Evolutionary conservation across 2,113 vertebrate species (phyloP).

Genomic region (Barnardius zonarius): DNA sequence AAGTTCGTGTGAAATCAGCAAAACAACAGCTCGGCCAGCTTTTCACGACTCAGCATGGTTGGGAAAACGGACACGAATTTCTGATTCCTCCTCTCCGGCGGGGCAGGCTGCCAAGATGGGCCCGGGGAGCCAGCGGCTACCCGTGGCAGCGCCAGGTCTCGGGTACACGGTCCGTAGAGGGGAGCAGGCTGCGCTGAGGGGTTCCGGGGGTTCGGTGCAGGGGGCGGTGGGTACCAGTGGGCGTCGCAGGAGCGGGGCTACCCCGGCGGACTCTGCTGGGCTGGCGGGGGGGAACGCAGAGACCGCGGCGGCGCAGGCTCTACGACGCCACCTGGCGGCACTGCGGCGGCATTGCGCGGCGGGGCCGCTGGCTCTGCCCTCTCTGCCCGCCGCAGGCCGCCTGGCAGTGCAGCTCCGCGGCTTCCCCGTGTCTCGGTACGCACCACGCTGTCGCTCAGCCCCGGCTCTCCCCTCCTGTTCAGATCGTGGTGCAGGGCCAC

Average conservation of each 20-base stretch:
- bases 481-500: neutral
- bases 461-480: neutral
- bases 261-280: too few relatives aligned
- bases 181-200: too few relatives aligned
- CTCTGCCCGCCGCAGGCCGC: accelerated
- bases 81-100: neutral
- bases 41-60: neutral
- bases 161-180: accelerated
- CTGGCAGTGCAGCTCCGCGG: neutral
- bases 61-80: neutral
- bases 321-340: neutral
- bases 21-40: neutral
- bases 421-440: neutral
- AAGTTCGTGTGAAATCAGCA: neutral
- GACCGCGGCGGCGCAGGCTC: neutral
- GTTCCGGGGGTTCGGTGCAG: accelerated
- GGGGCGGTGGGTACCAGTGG: too few relatives aligned
- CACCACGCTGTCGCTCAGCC: neutral
- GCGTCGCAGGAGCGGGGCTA: too few relatives aligned
- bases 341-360: neutral
- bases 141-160: neutral
- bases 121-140: too few relatives aligned
- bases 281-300: neutral
- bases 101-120: neutral
- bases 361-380: neutral